These are phyloP conservation scores for Neopelma chrysocephalum DNA, from an alignment of 2,797 vertebrate genomes.

Conservation along the genomic window DNA sequence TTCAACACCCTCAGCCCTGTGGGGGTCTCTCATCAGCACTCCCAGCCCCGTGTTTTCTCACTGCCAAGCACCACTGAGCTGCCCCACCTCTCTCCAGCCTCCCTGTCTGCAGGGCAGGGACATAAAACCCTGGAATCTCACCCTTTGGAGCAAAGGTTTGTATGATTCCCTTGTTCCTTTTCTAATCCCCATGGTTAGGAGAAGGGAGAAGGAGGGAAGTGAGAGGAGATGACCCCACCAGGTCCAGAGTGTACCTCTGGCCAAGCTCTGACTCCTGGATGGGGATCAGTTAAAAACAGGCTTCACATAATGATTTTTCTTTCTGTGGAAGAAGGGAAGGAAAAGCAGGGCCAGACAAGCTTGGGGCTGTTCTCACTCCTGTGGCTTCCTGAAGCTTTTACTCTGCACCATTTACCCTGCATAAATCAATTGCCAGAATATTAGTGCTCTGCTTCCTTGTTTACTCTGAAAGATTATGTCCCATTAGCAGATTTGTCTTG, in stretches of 20 bases:
- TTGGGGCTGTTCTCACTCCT: neutral
- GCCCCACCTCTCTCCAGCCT: neutral
- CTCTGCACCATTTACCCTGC: conserved; percentile 57
- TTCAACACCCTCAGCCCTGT: neutral
- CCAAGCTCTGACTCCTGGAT: neutral
- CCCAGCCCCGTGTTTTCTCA: fast-evolving
- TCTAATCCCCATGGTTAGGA: neutral
- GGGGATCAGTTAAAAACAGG: neutral
- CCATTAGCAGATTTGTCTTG: conserved; percentile 67
- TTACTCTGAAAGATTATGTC: conserved; percentile 58
- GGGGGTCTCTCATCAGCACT: neutral
- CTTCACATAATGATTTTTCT: neutral
- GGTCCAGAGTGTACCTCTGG: neutral
- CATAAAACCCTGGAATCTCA: fast-evolving
- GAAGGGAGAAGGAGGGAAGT: neutral
- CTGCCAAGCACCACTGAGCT: fast-evolving
- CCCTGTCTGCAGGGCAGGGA: neutral
- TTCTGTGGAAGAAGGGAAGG: neutral
- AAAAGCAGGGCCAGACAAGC: neutral
- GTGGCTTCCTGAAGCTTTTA: conserved; percentile 26
- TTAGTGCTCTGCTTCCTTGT: conserved; percentile 51
- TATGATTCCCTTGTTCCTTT: neutral
- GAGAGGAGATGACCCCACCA: neutral
- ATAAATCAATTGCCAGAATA: conserved; percentile 61
- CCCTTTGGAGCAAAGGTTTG: neutral